These are phyloP conservation scores for Phengaris arion DNA, from an alignment of 2,888 invertebrate genomes.

Conservation along the genomic window DNA sequence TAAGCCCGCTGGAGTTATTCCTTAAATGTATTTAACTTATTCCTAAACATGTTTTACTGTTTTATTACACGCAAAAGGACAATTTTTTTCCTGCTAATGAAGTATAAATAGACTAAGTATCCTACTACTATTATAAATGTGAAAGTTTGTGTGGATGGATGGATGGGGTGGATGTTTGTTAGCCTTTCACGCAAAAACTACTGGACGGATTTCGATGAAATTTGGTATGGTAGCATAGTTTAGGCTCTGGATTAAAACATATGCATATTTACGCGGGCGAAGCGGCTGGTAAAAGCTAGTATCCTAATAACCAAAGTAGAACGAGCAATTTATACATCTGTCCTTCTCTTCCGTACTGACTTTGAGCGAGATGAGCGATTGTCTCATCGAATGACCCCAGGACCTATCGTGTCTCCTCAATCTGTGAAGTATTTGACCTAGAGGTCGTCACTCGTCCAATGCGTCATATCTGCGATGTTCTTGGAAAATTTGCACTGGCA, in stretches of 20 bases:
- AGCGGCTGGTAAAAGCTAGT: not conserved
- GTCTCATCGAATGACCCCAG: not conserved
- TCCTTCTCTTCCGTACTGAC: not conserved
- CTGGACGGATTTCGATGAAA: too few species aligned
- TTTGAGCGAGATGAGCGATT: not conserved
- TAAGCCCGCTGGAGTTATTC: too few species aligned
- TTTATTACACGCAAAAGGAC: too few species aligned
- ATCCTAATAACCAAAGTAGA: constrained; percentile 3
- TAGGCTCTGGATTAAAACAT: too few species aligned
- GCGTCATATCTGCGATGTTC: constrained; percentile 13
- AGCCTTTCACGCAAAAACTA: too few species aligned
- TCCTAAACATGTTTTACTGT: too few species aligned
- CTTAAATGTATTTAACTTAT: too few species aligned
- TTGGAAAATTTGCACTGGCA: constrained; percentile 18
- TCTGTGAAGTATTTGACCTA: constrained; percentile 21
- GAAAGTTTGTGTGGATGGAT: too few species aligned
- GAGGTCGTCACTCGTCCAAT: constrained; percentile 6
- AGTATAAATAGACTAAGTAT: too few species aligned
- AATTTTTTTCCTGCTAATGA: not conserved
- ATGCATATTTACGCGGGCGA: not conserved
- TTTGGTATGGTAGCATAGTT: too few species aligned
- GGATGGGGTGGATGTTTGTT: too few species aligned
- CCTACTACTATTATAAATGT: too few species aligned
- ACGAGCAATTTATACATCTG: not conserved
- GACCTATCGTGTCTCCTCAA: constrained; percentile 13